Percentiles rank a stretch among this genome's conserved stretches.
Conservation (phyloP, 2,888 invertebrate species). For the Ennomos fuscantarius region DNA sequence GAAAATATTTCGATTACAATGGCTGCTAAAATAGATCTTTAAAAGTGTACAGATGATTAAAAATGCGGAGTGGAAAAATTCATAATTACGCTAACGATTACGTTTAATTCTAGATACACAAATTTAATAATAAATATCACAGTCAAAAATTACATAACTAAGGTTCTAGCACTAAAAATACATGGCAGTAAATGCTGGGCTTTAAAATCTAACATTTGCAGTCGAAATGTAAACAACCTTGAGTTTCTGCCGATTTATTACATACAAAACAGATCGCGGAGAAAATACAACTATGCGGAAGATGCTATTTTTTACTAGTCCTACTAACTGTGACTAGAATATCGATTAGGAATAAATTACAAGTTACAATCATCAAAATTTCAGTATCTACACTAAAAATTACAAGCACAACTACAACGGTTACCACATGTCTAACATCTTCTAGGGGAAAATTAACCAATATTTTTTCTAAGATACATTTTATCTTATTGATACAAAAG, state of each 20-base stretch:
- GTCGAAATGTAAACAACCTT: constrained; percentile 60
- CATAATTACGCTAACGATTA: constrained; percentile 59
- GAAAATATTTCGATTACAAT: constrained; percentile 70
- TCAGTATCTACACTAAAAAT: constrained; percentile 58
- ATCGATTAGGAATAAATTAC: constrained; percentile 78
- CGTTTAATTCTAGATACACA: constrained; percentile 77
- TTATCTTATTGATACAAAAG: constrained; percentile 42
- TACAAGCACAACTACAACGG: constrained; percentile 61
- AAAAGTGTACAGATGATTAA: constrained; percentile 42
- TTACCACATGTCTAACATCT: constrained; percentile 40
- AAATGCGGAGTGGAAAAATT: constrained; percentile 45
- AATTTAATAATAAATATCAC: constrained; percentile 84
- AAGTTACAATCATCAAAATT: constrained; percentile 66
- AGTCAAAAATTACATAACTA: constrained; percentile 83
- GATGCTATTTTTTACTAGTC: constrained; percentile 67
- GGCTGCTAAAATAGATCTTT: constrained; percentile 45
- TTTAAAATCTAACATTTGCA: constrained; percentile 55
- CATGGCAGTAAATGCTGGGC: constrained; percentile 76
- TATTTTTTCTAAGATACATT: constrained; percentile 22
- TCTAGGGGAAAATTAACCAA: constrained; percentile 26
- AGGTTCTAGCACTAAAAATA: constrained; percentile 70
- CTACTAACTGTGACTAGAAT: constrained; percentile 81
- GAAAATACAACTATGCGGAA: constrained; percentile 34
- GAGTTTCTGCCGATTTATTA: constrained; percentile 43
- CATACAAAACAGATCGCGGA: constrained; percentile 30